phyloP scores from a whole-genome alignment of 1,140 invertebrate genomes.

The Drosophila simulans region DNA sequence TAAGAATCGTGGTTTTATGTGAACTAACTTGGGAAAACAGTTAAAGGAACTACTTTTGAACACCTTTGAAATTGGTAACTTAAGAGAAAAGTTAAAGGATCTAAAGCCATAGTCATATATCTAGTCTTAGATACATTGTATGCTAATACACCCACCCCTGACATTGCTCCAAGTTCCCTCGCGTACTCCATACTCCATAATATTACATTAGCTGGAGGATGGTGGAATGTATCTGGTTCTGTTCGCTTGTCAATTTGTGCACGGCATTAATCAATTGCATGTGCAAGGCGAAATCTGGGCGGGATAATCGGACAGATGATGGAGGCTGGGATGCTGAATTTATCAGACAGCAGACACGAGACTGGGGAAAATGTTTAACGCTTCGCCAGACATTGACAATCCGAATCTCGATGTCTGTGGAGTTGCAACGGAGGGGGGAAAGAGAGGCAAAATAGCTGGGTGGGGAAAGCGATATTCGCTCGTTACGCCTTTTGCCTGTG shows the following conservation, averaged over 20 bases:
- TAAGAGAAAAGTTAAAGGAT: no score
- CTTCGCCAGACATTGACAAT: conserved; percentile 37
- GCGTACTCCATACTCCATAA: conserved; percentile 13
- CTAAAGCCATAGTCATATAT: no score
- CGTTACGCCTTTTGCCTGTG: conserved; percentile 48
- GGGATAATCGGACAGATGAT: conserved; percentile 49
- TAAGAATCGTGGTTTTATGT: no score
- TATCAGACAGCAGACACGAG: conserved; percentile 8
- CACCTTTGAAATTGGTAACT: neutral
- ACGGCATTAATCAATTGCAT: conserved; percentile 45
- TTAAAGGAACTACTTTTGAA: neutral
- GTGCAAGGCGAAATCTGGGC: conserved; percentile 39
- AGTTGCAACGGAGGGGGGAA: no score
- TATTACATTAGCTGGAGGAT: conserved; percentile 8
- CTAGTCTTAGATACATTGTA: no score
- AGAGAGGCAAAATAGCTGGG: neutral
- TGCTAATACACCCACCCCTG: neutral
- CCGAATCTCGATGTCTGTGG: conserved; percentile 8
- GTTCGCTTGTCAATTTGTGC: conserved; percentile 46
- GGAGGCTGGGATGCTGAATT: conserved; percentile 3
- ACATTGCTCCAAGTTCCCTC: neutral
- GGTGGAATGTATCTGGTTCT: conserved; percentile 13
- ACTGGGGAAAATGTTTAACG: conserved; percentile 21
- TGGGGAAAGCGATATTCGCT: conserved; percentile 23
- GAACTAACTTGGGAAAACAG: no score